phyloP scores from a whole-genome alignment of 2,113 vertebrate genomes.

The Neolamprologus devosi region DNA sequence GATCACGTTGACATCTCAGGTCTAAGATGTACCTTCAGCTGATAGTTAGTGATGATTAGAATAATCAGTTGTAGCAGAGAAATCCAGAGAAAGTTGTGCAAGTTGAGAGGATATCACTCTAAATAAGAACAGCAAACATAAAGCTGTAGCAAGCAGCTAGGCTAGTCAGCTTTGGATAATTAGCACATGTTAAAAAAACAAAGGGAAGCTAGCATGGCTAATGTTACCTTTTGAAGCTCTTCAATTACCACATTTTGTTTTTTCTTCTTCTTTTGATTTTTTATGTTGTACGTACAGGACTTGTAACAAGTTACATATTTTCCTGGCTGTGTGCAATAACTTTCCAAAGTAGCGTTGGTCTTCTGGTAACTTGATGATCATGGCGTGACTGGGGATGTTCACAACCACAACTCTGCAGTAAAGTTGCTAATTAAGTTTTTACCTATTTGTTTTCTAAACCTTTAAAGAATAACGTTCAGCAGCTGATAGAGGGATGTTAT shows the following conservation, averaged over 20 bases:
- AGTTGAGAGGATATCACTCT: background rate
- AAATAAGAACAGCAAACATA: background rate
- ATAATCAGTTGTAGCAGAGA: background rate
- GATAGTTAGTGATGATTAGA: background rate
- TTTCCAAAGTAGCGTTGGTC: background rate
- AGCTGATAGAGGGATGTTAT: background rate
- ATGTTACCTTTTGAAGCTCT: background rate
- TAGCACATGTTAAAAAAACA: background rate
- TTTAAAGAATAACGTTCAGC: background rate
- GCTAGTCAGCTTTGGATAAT: background rate
- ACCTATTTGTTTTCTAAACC: background rate
- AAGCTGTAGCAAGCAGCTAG: background rate
- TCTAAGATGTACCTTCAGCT: background rate
- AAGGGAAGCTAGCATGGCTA: background rate
- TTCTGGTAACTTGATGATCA: background rate
- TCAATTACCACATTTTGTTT: background rate
- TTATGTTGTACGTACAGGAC: background rate
- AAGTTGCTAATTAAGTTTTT: background rate
- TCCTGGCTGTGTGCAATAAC: background rate
- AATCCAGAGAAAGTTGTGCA: background rate
- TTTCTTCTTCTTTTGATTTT: background rate
- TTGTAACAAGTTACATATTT: background rate
- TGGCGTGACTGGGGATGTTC: background rate
- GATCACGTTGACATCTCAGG: background rate
- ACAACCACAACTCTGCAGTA: background rate